These are phyloP conservation scores for Probaryconus sp. DNA, from an alignment of 1,140 invertebrate species.

Conservation along the genomic window DNA sequence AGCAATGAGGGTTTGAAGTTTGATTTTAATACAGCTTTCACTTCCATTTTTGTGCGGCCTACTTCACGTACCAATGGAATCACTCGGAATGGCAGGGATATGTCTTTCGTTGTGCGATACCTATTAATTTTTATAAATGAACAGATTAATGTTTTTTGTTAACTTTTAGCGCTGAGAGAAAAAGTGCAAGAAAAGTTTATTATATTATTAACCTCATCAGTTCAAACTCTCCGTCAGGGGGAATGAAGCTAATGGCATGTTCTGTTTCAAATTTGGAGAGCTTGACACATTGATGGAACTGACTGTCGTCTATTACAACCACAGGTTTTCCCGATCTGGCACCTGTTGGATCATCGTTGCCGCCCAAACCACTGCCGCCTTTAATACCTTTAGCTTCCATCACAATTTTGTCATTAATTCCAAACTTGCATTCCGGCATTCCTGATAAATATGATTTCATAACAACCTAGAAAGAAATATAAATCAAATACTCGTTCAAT, in stretches of 20 bases:
- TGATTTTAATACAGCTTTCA: slow-evolving; percentile 99
- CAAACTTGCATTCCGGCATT: slow-evolving; percentile 99
- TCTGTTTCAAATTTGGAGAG: slow-evolving; percentile 99
- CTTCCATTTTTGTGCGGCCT: slow-evolving; percentile 99
- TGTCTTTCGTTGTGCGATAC: slow-evolving; percentile 99
- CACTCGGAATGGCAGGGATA: slow-evolving; percentile 98
- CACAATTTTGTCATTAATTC: slow-evolving; percentile 99
- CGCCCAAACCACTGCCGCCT: slow-evolving; percentile 81
- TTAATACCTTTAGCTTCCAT: slow-evolving; percentile 97
- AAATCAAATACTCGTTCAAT: background rate
- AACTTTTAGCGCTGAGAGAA: no score
- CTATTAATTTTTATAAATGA: slow-evolving; percentile 77
- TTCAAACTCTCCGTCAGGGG: slow-evolving; percentile 99
- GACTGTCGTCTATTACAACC: slow-evolving; percentile 99
- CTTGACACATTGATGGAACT: slow-evolving; percentile 99
- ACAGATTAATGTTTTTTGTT: no score
- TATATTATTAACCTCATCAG: slow-evolving; percentile 99
- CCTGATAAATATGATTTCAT: slow-evolving; percentile 99
- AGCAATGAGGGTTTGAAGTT: slow-evolving; percentile 99
- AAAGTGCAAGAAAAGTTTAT: no score
- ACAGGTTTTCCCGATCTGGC: slow-evolving; percentile 94
- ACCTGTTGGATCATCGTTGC: slow-evolving; percentile 88
- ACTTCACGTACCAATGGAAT: slow-evolving; percentile 99
- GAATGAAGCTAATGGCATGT: slow-evolving; percentile 99
- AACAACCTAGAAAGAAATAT: slow-evolving; percentile 83